A percentile compares a stretch with the other conserved stretches of the same genome.
Evolutionary conservation across 2,113 vertebrate genomes (phyloP).

Genomic region (Menura novaehollandiae): DNA sequence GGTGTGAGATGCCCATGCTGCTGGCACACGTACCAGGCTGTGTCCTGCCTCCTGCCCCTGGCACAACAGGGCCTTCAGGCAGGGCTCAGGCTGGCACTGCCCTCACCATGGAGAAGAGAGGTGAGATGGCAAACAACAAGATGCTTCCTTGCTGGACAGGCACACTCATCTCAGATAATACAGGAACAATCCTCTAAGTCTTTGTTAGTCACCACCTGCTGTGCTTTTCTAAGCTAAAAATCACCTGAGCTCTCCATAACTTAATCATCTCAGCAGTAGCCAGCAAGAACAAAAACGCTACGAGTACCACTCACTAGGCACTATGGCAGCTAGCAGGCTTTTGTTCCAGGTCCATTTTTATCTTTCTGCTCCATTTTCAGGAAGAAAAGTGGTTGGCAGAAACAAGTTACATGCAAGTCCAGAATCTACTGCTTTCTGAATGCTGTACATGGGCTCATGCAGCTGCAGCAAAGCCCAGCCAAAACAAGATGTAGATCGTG

Average conservation of each 20-base stretch:
- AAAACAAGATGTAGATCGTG: not conserved
- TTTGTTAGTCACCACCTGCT: not conserved
- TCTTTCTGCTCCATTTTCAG: conserved; percentile 14
- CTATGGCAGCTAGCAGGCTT: not conserved
- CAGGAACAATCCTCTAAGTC: not conserved
- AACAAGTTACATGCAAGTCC: not conserved
- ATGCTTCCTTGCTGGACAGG: not conserved
- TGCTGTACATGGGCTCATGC: not conserved
- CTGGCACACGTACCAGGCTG: not conserved
- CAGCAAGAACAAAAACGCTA: not conserved
- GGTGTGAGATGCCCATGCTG: accelerated
- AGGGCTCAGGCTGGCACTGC: not conserved
- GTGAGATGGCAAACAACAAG: not conserved
- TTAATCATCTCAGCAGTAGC: conserved; percentile 21
- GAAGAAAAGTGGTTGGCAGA: conserved; percentile 15
- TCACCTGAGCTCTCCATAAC: conserved; percentile 21
- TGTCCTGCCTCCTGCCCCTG: not conserved
- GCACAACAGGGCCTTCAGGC: not conserved
- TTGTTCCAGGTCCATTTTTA: conserved; percentile 10
- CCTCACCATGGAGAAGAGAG: not conserved
- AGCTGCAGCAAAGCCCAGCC: conserved; percentile 17
- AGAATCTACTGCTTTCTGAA: not conserved
- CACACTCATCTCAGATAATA: not conserved
- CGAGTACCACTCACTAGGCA: not conserved
- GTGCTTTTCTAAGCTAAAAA: conserved; percentile 1